phyloP scores from a whole-genome alignment of 2,888 invertebrate species.

The Scaeva pyrastri region DNA sequence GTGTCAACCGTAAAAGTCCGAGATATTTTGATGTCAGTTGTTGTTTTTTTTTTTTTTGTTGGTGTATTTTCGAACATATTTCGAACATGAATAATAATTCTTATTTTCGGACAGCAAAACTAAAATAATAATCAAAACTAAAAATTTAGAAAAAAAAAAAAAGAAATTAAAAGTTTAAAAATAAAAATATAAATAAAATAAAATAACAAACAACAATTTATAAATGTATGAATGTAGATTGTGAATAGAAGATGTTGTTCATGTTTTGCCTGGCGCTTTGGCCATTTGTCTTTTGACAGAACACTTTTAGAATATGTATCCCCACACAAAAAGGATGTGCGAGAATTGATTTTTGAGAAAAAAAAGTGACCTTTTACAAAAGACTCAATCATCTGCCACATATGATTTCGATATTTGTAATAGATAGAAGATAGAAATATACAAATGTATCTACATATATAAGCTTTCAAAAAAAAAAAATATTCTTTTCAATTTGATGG shows the following conservation, averaged over 20 bases:
- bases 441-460: neutral
- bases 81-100: conserved; percentile 39
- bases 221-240: no score
- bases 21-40: conserved; percentile 40
- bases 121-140: neutral
- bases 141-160: no score
- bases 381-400: conserved; percentile 61
- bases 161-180: neutral
- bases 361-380: conserved; percentile 65
- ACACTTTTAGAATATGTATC: neutral
- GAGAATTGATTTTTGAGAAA: conserved; percentile 22
- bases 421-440: neutral
- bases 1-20: conserved; percentile 46
- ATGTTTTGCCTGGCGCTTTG: conserved; percentile 52
- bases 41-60: neutral
- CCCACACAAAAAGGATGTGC: neutral
- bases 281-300: conserved; percentile 17
- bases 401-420: conserved; percentile 1
- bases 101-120: conserved; percentile 39
- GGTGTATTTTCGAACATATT: conserved; percentile 18
- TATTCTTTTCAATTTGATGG: conserved; percentile 14
- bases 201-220: conserved; percentile 28
- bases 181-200: no score
- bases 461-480: conserved; percentile 25
- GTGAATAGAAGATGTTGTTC: neutral